These are phyloP conservation scores for zebrafish (Danio rerio) DNA, from an alignment of 2,113 vertebrate species.

Conservation along the genomic window DNA sequence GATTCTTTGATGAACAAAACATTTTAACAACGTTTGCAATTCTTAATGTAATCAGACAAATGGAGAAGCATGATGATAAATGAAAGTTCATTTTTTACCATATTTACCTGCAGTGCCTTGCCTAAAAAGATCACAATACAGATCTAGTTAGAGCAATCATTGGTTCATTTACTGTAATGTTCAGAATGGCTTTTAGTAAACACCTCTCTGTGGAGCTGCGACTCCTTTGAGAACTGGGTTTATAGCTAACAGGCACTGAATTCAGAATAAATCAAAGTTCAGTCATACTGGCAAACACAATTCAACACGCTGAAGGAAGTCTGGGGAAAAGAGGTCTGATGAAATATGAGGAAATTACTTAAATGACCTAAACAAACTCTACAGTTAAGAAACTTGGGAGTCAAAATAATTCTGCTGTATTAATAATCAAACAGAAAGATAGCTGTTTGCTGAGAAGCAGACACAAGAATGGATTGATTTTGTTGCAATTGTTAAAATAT, in stretches of 20 bases:
- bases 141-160: background rate
- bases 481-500: too few relatives aligned
- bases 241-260: constrained; percentile 22
- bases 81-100: too few relatives aligned
- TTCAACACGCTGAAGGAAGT: constrained; percentile 4
- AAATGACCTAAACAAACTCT: constrained; percentile 28
- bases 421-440: background rate
- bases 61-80: too few relatives aligned
- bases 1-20: too few relatives aligned
- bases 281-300: constrained; percentile 32
- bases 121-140: background rate
- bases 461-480: too few relatives aligned
- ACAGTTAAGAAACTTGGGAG: background rate
- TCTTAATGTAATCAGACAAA: too few relatives aligned
- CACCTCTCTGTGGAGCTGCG: background rate
- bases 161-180: constrained; percentile 14
- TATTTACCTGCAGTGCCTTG: too few relatives aligned
- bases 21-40: too few relatives aligned
- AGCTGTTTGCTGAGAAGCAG: background rate
- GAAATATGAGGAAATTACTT: constrained; percentile 15
- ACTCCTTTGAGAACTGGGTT: constrained; percentile 13
- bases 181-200: constrained; percentile 18
- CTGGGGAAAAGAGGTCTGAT: background rate
- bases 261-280: constrained; percentile 19
- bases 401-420: background rate